A percentile compares a stretch with the other conserved stretches of the same genome.
Conservation (phyloP, 2,113 vertebrate species). For the Lutjanus erythropterus region DNA sequence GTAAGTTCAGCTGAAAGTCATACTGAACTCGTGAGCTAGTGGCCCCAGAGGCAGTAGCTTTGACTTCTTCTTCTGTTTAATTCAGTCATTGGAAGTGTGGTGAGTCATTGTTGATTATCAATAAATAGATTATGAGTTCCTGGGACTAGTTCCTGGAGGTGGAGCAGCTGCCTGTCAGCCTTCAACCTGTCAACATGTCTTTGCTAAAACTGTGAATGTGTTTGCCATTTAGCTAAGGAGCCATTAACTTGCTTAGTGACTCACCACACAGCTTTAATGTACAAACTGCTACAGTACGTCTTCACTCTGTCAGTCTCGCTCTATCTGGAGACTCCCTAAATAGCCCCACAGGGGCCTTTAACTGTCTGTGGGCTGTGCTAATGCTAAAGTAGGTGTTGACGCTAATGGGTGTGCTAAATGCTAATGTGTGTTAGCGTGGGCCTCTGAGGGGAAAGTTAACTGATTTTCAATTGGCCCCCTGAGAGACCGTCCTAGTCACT, state of each 20-base stretch:
- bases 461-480: slow-evolving; percentile 74
- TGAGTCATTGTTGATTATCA: not conserved
- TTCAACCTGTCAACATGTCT: slow-evolving; percentile 62
- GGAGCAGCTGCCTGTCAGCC: slow-evolving; percentile 58
- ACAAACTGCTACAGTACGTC: slow-evolving; percentile 58
- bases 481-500: slow-evolving; percentile 59
- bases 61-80: not conserved
- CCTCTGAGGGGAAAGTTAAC: slow-evolving; percentile 76
- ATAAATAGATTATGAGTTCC: slow-evolving; percentile 14
- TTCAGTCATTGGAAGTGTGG: not conserved
- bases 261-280: slow-evolving; percentile 60
- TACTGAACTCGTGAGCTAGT: not conserved
- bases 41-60: not conserved
- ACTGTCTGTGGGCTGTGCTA: slow-evolving; percentile 65
- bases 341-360: slow-evolving; percentile 70
- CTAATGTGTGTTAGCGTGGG: slow-evolving; percentile 68
- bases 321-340: slow-evolving; percentile 64
- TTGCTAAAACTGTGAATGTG: slow-evolving; percentile 62
- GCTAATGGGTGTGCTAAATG: slow-evolving; percentile 74
- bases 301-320: slow-evolving; percentile 68
- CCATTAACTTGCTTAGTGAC: slow-evolving; percentile 70
- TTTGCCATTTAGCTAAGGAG: slow-evolving; percentile 67
- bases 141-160: slow-evolving; percentile 1
- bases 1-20: not conserved
- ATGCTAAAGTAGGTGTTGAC: slow-evolving; percentile 72